Conservation (phyloP, 2,797 vertebrate species). For the Sebastes hubbsi region DNA sequence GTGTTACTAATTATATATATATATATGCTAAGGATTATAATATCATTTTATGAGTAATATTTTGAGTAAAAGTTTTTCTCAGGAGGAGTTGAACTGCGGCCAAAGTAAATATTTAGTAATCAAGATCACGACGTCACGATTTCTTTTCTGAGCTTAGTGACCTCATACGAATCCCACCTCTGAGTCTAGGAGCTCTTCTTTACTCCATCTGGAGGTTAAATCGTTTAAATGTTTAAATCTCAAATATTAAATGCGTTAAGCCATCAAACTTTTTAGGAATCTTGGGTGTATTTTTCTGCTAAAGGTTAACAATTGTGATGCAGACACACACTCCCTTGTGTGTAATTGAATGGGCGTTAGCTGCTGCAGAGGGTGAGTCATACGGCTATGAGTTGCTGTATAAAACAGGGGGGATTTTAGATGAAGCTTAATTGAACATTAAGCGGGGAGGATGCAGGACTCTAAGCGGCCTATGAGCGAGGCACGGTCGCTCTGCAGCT, state of each 20-base stretch:
- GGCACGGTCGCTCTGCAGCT: not conserved
- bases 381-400: slow-evolving; percentile 2
- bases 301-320: not conserved
- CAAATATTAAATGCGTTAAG: not conserved
- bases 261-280: not conserved
- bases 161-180: not conserved
- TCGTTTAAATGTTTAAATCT: not conserved
- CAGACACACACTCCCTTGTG: not conserved
- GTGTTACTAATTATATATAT: rapidly evolving
- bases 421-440: slow-evolving; percentile 31
- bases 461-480: not conserved
- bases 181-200: not conserved
- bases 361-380: slow-evolving; percentile 31
- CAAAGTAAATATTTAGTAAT: not conserved
- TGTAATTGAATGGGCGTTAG: slow-evolving; percentile 16
- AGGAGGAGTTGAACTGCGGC: not conserved
- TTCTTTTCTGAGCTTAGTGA: not conserved
- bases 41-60: not conserved
- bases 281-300: not conserved
- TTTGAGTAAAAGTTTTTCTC: not conserved
- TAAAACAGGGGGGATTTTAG: slow-evolving; percentile 21
- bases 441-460: not conserved
- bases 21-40: not conserved
- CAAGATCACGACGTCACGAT: rapidly evolving
- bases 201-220: not conserved